Conservation (phyloP, 2,888 invertebrate genomes). For the Gnatocerus cornutus region DNA sequence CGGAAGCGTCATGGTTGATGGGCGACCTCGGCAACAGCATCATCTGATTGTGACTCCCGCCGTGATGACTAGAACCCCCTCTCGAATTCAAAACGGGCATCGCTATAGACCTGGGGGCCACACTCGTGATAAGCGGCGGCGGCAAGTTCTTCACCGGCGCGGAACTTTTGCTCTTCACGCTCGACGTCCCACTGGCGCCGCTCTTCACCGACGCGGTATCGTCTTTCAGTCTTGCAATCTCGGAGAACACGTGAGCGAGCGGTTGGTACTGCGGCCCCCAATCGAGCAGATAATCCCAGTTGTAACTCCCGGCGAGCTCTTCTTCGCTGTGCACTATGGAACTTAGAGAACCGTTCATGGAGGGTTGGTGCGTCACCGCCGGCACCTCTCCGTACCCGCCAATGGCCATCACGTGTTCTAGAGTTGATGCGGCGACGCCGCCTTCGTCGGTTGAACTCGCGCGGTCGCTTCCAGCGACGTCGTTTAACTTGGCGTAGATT, state of each 20-base stretch:
- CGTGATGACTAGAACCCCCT: conserved; percentile 73
- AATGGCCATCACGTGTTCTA: conserved; percentile 81
- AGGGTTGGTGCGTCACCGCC: conserved; percentile 81
- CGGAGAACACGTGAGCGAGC: conserved; percentile 96
- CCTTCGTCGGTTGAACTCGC: conserved; percentile 82
- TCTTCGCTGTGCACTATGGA: conserved; percentile 98
- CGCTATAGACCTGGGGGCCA: conserved; percentile 90
- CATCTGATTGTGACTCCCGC: conserved; percentile 76
- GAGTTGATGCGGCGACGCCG: conserved; percentile 69
- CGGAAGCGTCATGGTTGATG: conserved; percentile 90
- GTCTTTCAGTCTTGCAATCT: conserved; percentile 96
- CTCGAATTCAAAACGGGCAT: conserved; percentile 83
- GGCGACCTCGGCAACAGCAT: conserved; percentile 92
- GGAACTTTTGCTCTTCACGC: conserved; percentile 79
- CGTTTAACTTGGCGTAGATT: conserved; percentile 94
- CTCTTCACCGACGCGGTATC: conserved; percentile 91
- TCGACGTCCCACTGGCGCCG: conserved; percentile 83
- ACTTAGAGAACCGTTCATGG: conserved; percentile 92
- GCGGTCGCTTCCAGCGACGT: conserved; percentile 81
- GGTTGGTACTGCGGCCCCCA: conserved; percentile 99
- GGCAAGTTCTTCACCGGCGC: conserved; percentile 77
- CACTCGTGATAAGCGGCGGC: conserved; percentile 91
- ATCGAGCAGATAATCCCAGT: conserved; percentile 97
- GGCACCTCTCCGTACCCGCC: conserved; percentile 79
- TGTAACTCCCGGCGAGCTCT: conserved; percentile 96